These are phyloP conservation scores for Anadara kagoshimensis DNA, from an alignment of 1,140 invertebrate genomes.

Conservation along the genomic window DNA sequence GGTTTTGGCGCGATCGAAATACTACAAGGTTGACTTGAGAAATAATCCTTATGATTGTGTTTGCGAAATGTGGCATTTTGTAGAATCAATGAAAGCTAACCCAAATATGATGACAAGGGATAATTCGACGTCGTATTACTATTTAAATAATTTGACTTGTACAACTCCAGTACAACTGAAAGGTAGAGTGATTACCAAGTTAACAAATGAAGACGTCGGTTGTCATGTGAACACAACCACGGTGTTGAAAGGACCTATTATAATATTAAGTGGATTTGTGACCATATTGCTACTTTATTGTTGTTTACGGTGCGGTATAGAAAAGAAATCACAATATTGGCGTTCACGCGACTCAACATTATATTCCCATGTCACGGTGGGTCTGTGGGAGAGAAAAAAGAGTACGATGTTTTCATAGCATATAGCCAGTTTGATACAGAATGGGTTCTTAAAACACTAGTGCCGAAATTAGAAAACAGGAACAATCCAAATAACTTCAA, in stretches of 20 bases:
- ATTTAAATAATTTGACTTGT: conserved; percentile 37
- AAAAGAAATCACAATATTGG: conserved; percentile 50
- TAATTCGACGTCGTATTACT: conserved; percentile 17
- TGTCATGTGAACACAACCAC: conserved; percentile 13
- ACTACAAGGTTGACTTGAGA: conserved; percentile 37
- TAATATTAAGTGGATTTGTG: conserved; percentile 28
- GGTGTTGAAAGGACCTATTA: conserved; percentile 9
- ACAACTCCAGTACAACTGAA: conserved; percentile 20
- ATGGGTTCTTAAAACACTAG: conserved; percentile 54
- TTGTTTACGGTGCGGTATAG: conserved; percentile 35
- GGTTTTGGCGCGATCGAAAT: conserved; percentile 16
- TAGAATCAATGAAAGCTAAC: conserved; percentile 5
- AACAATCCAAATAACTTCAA: conserved; percentile 34
- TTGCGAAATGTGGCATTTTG: conserved; percentile 37
- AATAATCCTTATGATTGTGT: conserved; percentile 51
- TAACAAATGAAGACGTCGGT: conserved; percentile 22
- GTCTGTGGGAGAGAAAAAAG: conserved; percentile 28
- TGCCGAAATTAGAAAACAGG: conserved; percentile 43
- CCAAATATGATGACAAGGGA: background rate
- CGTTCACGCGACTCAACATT: conserved; percentile 47
- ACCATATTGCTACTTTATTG: conserved; percentile 18
- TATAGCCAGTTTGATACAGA: conserved; percentile 52
- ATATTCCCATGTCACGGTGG: conserved; percentile 38
- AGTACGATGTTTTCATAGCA: conserved; percentile 60
- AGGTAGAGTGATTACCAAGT: conserved; percentile 16